Evolutionary conservation across 2,797 vertebrate species (phyloP), one percentile per base, ranked within the genome.

Genomic region (Apogon hyalosoma): DNA sequence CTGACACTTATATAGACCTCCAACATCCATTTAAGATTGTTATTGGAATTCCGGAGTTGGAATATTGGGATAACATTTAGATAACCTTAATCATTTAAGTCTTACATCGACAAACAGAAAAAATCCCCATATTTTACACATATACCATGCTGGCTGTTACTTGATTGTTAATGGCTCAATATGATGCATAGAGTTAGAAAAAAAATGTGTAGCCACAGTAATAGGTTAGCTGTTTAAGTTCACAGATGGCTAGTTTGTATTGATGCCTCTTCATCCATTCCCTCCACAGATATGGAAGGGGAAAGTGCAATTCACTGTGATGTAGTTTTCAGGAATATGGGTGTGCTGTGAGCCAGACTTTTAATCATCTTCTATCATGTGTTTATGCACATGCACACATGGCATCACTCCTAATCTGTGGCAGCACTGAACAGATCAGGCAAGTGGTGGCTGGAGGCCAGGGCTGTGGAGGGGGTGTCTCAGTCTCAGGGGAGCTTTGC

Each of bases 371-470:
- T 62, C 55, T 80, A 50, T 54, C 46, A 16, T 77, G 74, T 83
- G 75, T 80, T 71, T 63, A 81, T 85, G 75, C 79, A 24, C 71
- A 73, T 62, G 2, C 90, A 82, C 86, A 55, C 69, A 61, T 73
- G 76, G 80, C 91, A 91, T 93, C 86, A 76, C 85, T 88, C 81
- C 87, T 87, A 88, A 84, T 92, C 91, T 92, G 67, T 62, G 84
- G 80, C 83, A 65, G 68, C 80, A 75, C 92, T 92, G 91, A 94
- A 91, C 92, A 93, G 92, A 87, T 82, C 77, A 79, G 67, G 75
- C 75, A 68, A 83, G 70, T 42, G 48, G 69, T 63, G 87, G 64
- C 75, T 59, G 49, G 24, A 49, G 82, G 77, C 77, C 73, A 74
- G 71, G 63, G 52, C 57, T 36, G 48, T 21, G 28, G 55, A 3